phyloP scores from a whole-genome alignment of 2,888 invertebrate species.

The Synanthedon tipuliformis region DNA sequence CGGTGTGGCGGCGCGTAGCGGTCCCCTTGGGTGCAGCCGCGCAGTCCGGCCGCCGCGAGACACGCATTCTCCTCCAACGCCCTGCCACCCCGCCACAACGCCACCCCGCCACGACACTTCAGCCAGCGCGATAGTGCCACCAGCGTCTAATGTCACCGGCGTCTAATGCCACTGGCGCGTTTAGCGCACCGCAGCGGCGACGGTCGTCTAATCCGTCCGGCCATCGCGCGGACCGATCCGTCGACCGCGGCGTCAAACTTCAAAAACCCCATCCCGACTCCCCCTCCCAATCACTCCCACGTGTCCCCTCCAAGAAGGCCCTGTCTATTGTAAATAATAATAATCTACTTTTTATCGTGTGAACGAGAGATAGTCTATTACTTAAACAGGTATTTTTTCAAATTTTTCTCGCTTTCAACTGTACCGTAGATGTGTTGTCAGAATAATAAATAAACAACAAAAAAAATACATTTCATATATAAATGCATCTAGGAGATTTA shows the following conservation, averaged over 20 bases:
- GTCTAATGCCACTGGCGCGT: constrained; percentile 18
- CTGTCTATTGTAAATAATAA: constrained; percentile 67
- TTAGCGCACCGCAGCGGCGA: constrained; percentile 31
- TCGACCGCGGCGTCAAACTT: constrained; percentile 48
- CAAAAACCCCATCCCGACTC: constrained; percentile 17
- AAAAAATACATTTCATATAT: constrained; percentile 63
- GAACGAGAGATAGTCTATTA: constrained; percentile 66
- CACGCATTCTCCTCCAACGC: constrained; percentile 1
- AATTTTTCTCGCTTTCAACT: constrained; percentile 69
- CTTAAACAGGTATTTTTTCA: constrained; percentile 70
- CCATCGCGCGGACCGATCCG: constrained; percentile 38
- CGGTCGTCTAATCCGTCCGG: constrained; percentile 33
- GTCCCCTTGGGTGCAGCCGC: constrained; percentile 15
- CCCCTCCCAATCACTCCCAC: constrained; percentile 19
- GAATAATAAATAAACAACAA: constrained; percentile 63
- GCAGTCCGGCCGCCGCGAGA: constrained; percentile 18
- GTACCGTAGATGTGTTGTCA: constrained; percentile 71
- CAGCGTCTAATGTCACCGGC: constrained; percentile 9
- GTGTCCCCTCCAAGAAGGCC: constrained; percentile 23
- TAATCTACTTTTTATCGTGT: constrained; percentile 68
- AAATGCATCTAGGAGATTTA: constrained; percentile 63
- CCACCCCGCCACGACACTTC: constrained; percentile 2
- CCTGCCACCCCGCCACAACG: constrained; percentile 6
- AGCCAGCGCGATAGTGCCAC: constrained; percentile 5
- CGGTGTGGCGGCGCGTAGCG: constrained; percentile 60